Evolutionary conservation across 2,113 vertebrate species (phyloP), one percentile per base, ranked within the genome.

Genomic region (Bubo scandiacus): DNA sequence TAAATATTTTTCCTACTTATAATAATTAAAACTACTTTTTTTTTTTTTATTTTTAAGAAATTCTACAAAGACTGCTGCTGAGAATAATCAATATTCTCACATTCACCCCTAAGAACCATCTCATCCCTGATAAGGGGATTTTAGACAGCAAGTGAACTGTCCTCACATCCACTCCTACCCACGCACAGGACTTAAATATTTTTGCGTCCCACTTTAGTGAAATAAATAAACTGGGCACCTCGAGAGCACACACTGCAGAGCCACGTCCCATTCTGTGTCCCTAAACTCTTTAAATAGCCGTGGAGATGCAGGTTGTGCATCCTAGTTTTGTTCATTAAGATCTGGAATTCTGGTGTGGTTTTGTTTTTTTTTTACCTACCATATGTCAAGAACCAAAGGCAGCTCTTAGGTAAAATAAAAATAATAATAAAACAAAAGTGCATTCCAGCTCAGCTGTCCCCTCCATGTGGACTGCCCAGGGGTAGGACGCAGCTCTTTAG

Each of bases 1-100:
- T 77, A 91, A 86, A 84, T 78, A 90, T 87, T 96, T 92, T 82
- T 38, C 89, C 85, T 84, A 47, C 91, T 97, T 68, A 65, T 55
- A 90, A 90, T 91, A 98, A 97, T 95, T 95, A 94, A 96, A 97
- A 65, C 63, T 84, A 94, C 62, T 77, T 80, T 75, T 62, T 52
- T 49, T 61, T 61, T 38, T 26, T 40, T 42, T 42, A 42, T 42
- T 49, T 73, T 42, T 34, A 45, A 74, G 82, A n/a, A 91, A 30
- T 61, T 70, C 43, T 74, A 68, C 83, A 45, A 66, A 89, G 63
- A 23, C 9, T 30, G 23, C 15, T 36, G 71, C 58, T 82, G 77
- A 72, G 49, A 93, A 83, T 32, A 49, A 70, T 16, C 61, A 75
- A 12, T 45, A 49, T 43, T 43, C 57, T 72, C 36, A 15, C 17